These are phyloP conservation scores for Heloderma charlesbogerti DNA, from an alignment of 2,113 vertebrate genomes.

Conservation along the genomic window DNA sequence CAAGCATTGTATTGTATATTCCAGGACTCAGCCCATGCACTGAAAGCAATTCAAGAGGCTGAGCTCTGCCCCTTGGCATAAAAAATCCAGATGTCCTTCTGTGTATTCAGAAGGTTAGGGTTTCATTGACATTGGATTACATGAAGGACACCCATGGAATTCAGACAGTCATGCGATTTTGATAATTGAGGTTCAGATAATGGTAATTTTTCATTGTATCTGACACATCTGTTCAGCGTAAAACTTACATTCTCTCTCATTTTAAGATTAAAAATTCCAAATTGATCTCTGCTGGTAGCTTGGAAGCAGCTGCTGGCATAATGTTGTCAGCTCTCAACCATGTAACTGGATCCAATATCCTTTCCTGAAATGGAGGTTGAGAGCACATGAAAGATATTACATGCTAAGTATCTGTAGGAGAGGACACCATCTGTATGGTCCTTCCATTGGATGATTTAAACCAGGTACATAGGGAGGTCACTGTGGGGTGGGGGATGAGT, in stretches of 20 bases:
- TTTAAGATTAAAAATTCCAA: slow-evolving; percentile 36
- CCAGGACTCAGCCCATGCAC: background rate
- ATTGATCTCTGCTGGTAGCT: slow-evolving; percentile 16
- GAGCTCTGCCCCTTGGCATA: background rate
- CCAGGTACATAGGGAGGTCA: slow-evolving; percentile 19
- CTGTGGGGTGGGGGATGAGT: background rate
- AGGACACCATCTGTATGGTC: background rate
- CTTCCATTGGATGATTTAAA: background rate
- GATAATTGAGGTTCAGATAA: slow-evolving; percentile 24
- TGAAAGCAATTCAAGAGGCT: background rate
- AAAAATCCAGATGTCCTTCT: background rate
- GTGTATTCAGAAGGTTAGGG: slow-evolving; percentile 3
- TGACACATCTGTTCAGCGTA: slow-evolving; percentile 8
- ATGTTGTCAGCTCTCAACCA: slow-evolving; percentile 29
- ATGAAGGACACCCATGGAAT: slow-evolving; percentile 23
- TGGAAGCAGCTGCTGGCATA: slow-evolving; percentile 8
- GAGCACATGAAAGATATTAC: slow-evolving; percentile 39
- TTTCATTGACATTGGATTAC: slow-evolving; percentile 22
- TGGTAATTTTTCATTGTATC: background rate
- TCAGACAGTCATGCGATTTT: slow-evolving; percentile 10
- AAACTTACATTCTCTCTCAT: slow-evolving; percentile 6
- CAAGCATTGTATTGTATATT: background rate
- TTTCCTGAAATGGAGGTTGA: slow-evolving; percentile 23
- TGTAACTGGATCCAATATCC: slow-evolving; percentile 17
- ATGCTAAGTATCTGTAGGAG: slow-evolving; percentile 38